Conservation (phyloP, 2,888 invertebrate genomes). For the Baronia brevicornis region DNA sequence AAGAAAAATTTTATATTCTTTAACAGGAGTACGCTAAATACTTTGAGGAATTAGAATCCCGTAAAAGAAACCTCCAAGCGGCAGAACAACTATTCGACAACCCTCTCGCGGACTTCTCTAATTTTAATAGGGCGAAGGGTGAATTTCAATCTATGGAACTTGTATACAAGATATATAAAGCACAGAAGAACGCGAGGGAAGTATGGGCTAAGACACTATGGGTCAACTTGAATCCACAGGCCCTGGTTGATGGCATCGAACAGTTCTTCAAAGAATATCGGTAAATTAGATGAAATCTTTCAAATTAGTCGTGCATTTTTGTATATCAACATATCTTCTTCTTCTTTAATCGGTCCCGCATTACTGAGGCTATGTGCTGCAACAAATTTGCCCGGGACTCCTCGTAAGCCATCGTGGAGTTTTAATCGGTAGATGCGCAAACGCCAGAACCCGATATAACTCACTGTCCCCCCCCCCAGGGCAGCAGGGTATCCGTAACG, state of each 20-base stretch:
- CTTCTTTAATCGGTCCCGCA: no score
- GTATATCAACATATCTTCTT: no score
- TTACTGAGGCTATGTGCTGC: no score
- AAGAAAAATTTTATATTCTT: background rate
- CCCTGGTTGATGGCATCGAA: slow-evolving; percentile 90
- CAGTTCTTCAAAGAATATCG: slow-evolving; percentile 85
- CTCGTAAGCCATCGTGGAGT: no score
- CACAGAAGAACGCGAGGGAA: slow-evolving; percentile 85
- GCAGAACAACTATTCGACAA: slow-evolving; percentile 93
- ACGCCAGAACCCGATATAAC: no score
- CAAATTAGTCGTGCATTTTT: slow-evolving; percentile 1
- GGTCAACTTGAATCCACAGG: slow-evolving; percentile 90
- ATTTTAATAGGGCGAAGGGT: slow-evolving; percentile 77
- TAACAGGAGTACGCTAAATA: slow-evolving; percentile 77
- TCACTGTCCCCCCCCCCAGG: no score
- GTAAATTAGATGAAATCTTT: slow-evolving; percentile 24
- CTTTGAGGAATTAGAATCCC: slow-evolving; percentile 80
- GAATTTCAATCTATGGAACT: slow-evolving; percentile 81
- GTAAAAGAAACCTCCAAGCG: slow-evolving; percentile 70
- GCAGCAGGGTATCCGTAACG: no score
- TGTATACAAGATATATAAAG: slow-evolving; percentile 85
- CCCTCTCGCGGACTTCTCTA: slow-evolving; percentile 87
- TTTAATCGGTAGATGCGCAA: no score
- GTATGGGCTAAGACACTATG: slow-evolving; percentile 91
- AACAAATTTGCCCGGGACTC: no score